phyloP scores from a whole-genome alignment of 2,888 invertebrate species.

The Ectemnius continuus region DNA sequence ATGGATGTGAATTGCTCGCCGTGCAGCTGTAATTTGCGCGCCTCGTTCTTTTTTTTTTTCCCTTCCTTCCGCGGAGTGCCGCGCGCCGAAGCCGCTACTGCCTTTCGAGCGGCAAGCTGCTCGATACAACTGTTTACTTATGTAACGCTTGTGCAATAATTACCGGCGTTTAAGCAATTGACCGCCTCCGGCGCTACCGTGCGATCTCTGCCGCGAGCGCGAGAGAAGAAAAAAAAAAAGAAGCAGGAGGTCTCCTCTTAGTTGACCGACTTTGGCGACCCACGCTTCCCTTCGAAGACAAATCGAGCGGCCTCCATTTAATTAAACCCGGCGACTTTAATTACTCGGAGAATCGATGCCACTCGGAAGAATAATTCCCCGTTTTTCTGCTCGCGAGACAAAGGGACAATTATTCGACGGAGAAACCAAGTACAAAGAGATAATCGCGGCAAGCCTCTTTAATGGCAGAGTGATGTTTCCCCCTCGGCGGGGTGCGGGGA shows the following conservation, averaged over 20 bases:
- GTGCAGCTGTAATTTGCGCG: slow-evolving; percentile 57
- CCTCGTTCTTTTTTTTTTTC: slow-evolving; percentile 46
- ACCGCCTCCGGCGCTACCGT: slow-evolving; percentile 48
- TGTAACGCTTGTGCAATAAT: slow-evolving; percentile 61
- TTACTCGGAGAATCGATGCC: too few species aligned
- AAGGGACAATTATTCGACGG: too few species aligned
- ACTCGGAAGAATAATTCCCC: too few species aligned
- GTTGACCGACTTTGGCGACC: slow-evolving; percentile 24
- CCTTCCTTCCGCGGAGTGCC: too few species aligned
- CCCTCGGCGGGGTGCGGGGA: too few species aligned
- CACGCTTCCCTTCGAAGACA: slow-evolving; percentile 12
- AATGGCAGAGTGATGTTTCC: too few species aligned
- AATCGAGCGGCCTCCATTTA: neutral
- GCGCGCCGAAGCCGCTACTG: neutral
- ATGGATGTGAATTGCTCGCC: slow-evolving; percentile 59
- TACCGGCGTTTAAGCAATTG: slow-evolving; percentile 55
- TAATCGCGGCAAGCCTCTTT: too few species aligned
- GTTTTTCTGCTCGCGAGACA: too few species aligned
- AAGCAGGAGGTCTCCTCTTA: slow-evolving; percentile 7
- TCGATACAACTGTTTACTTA: slow-evolving; percentile 50
- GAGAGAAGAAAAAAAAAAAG: slow-evolving; percentile 8
- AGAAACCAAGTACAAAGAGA: too few species aligned
- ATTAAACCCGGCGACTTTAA: too few species aligned
- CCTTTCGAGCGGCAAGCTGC: slow-evolving; percentile 14
- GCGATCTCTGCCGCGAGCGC: slow-evolving; percentile 29